Evolutionary conservation across 2,113 vertebrate genomes (phyloP).

Genomic region (Gadus macrocephalus): DNA sequence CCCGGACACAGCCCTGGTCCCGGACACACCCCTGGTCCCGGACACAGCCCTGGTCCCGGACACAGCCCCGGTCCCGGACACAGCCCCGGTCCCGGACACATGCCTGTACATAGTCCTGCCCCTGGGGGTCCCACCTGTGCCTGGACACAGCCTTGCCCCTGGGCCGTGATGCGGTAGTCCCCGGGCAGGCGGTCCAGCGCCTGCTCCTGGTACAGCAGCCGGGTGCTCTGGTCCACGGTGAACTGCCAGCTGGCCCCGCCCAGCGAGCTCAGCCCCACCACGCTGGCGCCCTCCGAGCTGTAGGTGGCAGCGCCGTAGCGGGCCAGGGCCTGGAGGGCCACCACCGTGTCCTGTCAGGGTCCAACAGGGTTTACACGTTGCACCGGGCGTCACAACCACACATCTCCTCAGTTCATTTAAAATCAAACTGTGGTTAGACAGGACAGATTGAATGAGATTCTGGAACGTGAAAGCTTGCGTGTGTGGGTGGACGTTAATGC

Average conservation of each 20-base stretch:
- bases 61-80: no score
- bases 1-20: no score
- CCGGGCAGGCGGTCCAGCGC: conserved; percentile 67
- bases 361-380: not conserved
- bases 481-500: no score
- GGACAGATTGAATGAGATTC: not conserved
- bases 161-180: conserved; percentile 66
- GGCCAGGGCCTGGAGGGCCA: conserved; percentile 84
- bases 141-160: conserved; percentile 73
- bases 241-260: conserved; percentile 68
- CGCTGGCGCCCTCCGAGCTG: conserved; percentile 35
- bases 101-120: not conserved
- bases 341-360: conserved; percentile 78
- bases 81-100: no score
- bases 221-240: conserved; percentile 69
- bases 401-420: not conserved
- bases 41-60: no score
- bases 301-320: conserved; percentile 73
- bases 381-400: not conserved
- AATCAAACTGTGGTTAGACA: not conserved
- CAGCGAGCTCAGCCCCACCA: conserved; percentile 66
- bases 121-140: conserved; percentile 65
- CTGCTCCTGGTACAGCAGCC: conserved; percentile 78
- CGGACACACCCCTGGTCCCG: no score
- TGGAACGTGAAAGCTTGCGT: no score